Base-by-base conservation (phyloP, 1,140 invertebrate species). In the Orius insidiosus region DNA sequence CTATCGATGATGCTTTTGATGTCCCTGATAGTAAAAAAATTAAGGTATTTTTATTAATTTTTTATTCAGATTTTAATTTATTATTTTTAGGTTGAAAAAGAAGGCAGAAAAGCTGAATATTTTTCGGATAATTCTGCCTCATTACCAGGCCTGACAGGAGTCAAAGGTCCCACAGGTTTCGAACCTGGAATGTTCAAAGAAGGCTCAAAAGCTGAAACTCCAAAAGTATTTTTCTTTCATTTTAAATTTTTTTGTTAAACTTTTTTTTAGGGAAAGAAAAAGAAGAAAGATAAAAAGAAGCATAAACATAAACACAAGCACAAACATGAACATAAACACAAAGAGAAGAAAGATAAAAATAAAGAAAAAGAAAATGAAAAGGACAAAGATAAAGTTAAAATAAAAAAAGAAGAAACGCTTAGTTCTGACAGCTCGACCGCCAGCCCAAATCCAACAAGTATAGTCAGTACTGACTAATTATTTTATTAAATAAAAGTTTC, bases 241-340 rank as follows among this genome's bases (percentile, higher is more conserved):
- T 47, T 41, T 54, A 49, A 50, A 51, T 40, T 24, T 24, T 47
- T 53, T 55, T 56, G 53, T 56, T 56, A 37, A 30, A 35, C 53
- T 52, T 63, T 63, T 53, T 55, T 78, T 71, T 63, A 85, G 58
- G 82, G 82, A 56, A 80, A 79, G 61, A 82, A 85, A 55, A 83
- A 85, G 55, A 76, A 85, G 44, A 85, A 84, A 56, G 80, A 85
- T 61, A 83, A 82, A 56, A 75, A 82, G 53, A 81, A 80, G 58
- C 76, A 83, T 52, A 80, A 76, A 55, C 76, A 79, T 53, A 77
- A 78, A 52, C 79, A 82, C 59, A 76, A 77, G 54, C 77, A 74
- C 58, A 71, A 80, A 51, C 74, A 79, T 52, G 75, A 74, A 43
- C 63, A 68, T 45, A 70, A 71, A 52, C 68, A 73, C 18, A 71